Evolutionary conservation across 1,140 invertebrate genomes (phyloP).

Genomic region (Calliopsis andreniformis): DNA sequence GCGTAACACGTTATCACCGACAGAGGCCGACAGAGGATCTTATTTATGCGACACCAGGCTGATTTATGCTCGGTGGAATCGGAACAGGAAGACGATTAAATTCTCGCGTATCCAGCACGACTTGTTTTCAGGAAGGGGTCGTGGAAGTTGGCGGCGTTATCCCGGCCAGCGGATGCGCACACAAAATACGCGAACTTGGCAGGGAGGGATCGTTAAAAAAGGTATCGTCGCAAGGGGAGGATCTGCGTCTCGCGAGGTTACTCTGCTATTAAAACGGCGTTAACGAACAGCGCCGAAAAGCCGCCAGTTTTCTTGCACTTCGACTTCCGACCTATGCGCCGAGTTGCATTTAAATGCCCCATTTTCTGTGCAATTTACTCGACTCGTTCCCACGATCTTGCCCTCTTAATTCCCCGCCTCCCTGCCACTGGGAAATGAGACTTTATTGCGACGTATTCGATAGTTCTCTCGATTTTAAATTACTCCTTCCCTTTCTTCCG

Average conservation of each 20-base stretch:
- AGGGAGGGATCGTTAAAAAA: neutral
- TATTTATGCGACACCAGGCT: conserved; percentile 13
- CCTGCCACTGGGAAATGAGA: neutral
- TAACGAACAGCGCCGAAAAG: conserved; percentile 20
- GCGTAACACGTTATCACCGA: conserved; percentile 6
- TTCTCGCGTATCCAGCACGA: conserved; percentile 50
- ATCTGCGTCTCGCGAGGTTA: neutral
- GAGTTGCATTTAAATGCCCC: conserved; percentile 37
- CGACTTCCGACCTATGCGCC: neutral
- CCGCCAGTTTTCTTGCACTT: conserved; percentile 11
- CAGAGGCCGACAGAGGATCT: neutral
- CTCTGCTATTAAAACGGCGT: conserved; percentile 22
- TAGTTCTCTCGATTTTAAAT: neutral
- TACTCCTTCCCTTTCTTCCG: neutral
- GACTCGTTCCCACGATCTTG: conserved; percentile 3
- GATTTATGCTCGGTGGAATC: conserved; percentile 21
- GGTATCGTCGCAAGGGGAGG: neutral
- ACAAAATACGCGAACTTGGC: neutral
- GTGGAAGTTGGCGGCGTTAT: neutral
- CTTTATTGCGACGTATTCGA: conserved; percentile 6
- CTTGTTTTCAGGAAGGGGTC: conserved; percentile 4
- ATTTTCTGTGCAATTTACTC: conserved; percentile 42
- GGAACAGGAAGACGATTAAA: conserved; percentile 70
- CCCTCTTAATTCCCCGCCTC: neutral
- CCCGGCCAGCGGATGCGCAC: neutral